phyloP scores from a whole-genome alignment of 2,888 invertebrate species.

The Mythimna albipuncta region DNA sequence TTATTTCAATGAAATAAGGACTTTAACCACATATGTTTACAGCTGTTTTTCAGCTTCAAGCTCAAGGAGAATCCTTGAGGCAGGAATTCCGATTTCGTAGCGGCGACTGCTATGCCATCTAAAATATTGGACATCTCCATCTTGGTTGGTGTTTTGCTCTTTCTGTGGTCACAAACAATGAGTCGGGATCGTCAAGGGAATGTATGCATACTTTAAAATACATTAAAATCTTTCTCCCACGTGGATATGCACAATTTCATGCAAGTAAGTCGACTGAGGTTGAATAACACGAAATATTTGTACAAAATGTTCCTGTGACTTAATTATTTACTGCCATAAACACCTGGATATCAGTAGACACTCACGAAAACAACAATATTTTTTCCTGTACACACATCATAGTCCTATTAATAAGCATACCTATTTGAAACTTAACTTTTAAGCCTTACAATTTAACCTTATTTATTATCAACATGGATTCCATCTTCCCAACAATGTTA shows the following conservation, averaged over 20 bases:
- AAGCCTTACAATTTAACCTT: conserved; percentile 4
- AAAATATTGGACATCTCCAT: conserved; percentile 91
- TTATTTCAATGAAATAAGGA: conserved; percentile 73
- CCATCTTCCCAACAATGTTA: conserved; percentile 60
- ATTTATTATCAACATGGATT: conserved; percentile 13
- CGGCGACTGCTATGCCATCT: conserved; percentile 90
- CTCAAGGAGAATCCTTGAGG: conserved; percentile 80
- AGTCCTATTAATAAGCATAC: not conserved
- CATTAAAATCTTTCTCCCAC: conserved; percentile 80
- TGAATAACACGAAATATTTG: conserved; percentile 39
- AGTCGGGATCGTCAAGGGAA: conserved; percentile 88
- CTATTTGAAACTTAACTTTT: not conserved
- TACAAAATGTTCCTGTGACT: conserved; percentile 15
- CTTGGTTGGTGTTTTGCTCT: conserved; percentile 88
- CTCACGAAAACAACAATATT: not conserved
- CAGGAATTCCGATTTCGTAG: conserved; percentile 88
- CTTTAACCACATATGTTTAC: conserved; percentile 76
- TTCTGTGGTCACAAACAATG: conserved; percentile 88
- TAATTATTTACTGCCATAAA: conserved; percentile 20
- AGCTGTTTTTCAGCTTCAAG: conserved; percentile 71
- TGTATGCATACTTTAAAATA: conserved; percentile 88
- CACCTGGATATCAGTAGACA: not conserved
- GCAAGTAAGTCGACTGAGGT: conserved; percentile 56
- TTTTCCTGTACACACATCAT: not conserved
- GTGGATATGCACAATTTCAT: conserved; percentile 73